phyloP scores from a whole-genome alignment of 2,888 invertebrate genomes.

The Hypolimnas misippus region DNA sequence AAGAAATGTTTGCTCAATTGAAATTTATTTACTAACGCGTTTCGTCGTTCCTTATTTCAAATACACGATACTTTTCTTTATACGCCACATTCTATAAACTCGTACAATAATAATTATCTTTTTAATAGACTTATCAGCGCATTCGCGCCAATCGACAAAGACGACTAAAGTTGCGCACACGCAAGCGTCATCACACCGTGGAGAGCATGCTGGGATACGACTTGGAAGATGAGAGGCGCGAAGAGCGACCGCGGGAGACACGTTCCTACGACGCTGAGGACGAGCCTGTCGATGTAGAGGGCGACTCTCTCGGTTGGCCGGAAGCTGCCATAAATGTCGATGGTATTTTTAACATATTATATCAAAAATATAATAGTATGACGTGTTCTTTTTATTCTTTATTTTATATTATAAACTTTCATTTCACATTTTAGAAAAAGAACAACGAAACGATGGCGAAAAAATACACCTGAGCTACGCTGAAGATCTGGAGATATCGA shows the following conservation, averaged over 20 bases:
- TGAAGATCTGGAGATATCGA: conserved; percentile 80
- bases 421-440: no score
- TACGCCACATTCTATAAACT: no score
- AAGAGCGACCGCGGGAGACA: conserved; percentile 70
- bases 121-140: conserved; percentile 74
- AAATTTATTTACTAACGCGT: no score
- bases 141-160: conserved; percentile 81
- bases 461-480: conserved; percentile 76
- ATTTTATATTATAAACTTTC: neutral
- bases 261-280: conserved; percentile 76
- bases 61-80: no score
- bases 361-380: no score
- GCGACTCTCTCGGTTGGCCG: conserved; percentile 80
- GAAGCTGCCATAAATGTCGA: conserved; percentile 72
- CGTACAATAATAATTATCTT: no score
- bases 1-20: neutral
- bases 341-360: conserved; percentile 56
- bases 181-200: conserved; percentile 82
- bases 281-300: conserved; percentile 80
- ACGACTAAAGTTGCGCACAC: conserved; percentile 76
- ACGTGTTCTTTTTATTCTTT: neutral
- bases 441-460: conserved; percentile 67
- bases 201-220: conserved; percentile 82
- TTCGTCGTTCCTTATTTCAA: no score
- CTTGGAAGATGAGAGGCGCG: conserved; percentile 73